Conservation (phyloP, 2,113 vertebrate genomes). For the Serilophus lunatus region DNA sequence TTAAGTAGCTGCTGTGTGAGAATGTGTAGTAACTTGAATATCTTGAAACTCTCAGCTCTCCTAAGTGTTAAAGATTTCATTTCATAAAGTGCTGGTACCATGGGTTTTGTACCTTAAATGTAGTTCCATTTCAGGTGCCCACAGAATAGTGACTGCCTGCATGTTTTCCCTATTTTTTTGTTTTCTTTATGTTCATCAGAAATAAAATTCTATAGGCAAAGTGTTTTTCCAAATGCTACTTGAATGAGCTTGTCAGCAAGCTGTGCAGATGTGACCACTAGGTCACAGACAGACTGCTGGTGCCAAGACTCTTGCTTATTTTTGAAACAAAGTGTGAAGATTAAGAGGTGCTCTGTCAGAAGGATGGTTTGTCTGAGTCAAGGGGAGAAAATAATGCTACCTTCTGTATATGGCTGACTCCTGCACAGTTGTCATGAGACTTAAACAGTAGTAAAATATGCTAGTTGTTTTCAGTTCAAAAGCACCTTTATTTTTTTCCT, state of each 20-base stretch:
- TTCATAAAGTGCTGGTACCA: not conserved
- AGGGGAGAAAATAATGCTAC: not conserved
- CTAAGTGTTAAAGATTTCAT: fast-evolving
- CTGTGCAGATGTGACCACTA: not conserved
- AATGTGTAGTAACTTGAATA: not conserved
- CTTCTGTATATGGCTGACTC: not conserved
- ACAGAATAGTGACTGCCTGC: not conserved
- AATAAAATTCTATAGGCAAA: not conserved
- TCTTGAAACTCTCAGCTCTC: not conserved
- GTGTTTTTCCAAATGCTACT: not conserved
- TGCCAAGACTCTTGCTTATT: no score
- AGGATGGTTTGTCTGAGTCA: not conserved
- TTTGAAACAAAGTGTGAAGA: no score
- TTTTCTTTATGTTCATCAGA: not conserved
- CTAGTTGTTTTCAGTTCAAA: not conserved
- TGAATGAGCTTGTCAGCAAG: not conserved
- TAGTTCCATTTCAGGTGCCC: not conserved
- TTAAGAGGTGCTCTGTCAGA: not conserved
- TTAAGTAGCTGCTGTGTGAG: not conserved
- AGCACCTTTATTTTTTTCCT: not conserved
- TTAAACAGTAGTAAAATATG: fast-evolving
- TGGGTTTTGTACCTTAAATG: not conserved
- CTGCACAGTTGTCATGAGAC: no score
- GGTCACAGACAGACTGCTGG: no score
- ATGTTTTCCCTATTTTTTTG: not conserved